These are phyloP conservation scores for Ara ararauna DNA, from an alignment of 2,797 vertebrate genomes.

Conservation along the genomic window DNA sequence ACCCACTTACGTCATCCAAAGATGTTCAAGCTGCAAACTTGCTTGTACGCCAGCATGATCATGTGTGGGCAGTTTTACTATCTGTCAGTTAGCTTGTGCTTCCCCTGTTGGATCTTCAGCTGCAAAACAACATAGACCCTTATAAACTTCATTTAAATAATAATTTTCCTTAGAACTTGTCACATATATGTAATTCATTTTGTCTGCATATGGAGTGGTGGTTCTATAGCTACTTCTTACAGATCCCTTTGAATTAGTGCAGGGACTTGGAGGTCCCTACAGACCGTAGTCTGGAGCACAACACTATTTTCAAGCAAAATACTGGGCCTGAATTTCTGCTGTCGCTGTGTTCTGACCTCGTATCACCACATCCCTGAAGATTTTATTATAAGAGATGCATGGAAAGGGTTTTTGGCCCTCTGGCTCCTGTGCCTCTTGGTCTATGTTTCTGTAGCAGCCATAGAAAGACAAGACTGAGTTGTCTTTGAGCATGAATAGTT, in stretches of 20 bases:
- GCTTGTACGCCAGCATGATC: background rate
- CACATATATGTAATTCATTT: background rate
- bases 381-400: background rate
- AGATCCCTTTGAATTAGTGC: background rate
- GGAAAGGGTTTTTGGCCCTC: background rate
- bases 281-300: background rate
- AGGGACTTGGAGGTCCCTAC: background rate
- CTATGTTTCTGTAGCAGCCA: background rate
- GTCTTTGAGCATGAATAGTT: background rate
- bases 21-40: background rate
- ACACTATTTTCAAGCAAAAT: background rate
- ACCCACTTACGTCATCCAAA: background rate
- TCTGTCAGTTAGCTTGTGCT: background rate
- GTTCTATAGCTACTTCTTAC: background rate
- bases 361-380: background rate
- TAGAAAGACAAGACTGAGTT: background rate
- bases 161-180: background rate
- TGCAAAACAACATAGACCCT: background rate
- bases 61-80: background rate
- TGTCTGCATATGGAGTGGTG: background rate
- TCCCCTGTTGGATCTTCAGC: background rate
- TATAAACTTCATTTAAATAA: background rate
- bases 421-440: background rate
- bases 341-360: fast-evolving
- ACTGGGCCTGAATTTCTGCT: background rate